Evolutionary conservation across 2,888 invertebrate species (phyloP).

Genomic region (Limnephilus lunatus): DNA sequence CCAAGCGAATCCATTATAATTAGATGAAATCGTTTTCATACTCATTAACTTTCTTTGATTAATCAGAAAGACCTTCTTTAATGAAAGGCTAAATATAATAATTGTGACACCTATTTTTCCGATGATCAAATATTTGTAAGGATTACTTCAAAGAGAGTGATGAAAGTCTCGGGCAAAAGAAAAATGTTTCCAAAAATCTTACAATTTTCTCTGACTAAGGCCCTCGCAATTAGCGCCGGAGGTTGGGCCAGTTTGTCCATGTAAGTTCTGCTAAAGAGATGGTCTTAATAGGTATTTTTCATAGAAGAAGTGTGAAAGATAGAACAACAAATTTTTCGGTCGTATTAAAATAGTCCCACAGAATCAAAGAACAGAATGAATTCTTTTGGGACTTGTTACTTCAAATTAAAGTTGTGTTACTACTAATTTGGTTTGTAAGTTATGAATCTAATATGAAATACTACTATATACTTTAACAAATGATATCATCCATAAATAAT

Average conservation of each 20-base stretch:
- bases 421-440: too few species aligned
- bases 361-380: too few species aligned
- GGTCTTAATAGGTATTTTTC: neutral
- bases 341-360: neutral
- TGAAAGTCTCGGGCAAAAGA: slow-evolving; percentile 15
- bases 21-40: neutral
- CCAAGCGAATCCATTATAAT: neutral
- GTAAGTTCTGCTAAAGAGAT: slow-evolving; percentile 36
- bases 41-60: neutral
- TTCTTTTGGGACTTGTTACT: too few species aligned
- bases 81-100: neutral
- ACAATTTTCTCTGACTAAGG: slow-evolving; percentile 40
- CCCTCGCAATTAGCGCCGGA: slow-evolving; percentile 37
- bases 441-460: too few species aligned
- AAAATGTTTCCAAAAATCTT: neutral
- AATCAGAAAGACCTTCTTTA: neutral
- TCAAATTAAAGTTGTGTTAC: too few species aligned
- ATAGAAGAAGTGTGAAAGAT: neutral
- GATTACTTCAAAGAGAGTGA: slow-evolving; percentile 31
- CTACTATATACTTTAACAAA: too few species aligned
- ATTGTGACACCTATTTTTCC: neutral
- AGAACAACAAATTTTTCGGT: neutral
- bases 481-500: too few species aligned
- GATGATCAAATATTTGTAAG: slow-evolving; percentile 33
- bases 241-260: slow-evolving; percentile 27